Base-by-base conservation (phyloP, 2,888 invertebrate species). In the Caenorhabditis drosophilae region DNA sequence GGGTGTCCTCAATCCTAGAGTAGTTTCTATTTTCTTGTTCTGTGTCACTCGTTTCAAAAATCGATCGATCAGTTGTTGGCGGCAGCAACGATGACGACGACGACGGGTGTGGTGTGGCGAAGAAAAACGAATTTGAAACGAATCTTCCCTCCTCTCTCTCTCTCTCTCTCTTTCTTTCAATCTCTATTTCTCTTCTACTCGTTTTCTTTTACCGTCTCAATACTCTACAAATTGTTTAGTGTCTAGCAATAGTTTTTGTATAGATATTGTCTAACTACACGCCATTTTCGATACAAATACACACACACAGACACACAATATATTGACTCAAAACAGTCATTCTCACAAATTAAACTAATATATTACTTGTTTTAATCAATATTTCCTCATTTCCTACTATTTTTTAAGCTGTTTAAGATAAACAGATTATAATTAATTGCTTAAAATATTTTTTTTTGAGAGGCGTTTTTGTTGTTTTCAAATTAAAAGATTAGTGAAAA, bases 31-130 rank as follows among this genome's bases (percentile, higher is more conserved):
- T 16, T 25, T 23, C 23, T 22, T 23, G 25, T 25, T 42, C 42
- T 2, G 23, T 25, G 23, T 42, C 42, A 42, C 42, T 25, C 42
- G 12, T 25, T 38, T 34, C 54, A 51, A 45, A 44, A 61, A 56
- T 62, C 62, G 62, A 62, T 62, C 62, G 62, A 62, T 62, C 56
- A 62, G 51, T 56, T 35, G 40, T 38, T 31, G 31, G 31, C 7
- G 12, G 12, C n/a, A n/a, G n/a, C n/a, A n/a, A n/a, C n/a, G n/a
- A n/a, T n/a, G n/a, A n/a, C n/a, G n/a, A n/a, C n/a, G n/a, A n/a
- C n/a, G n/a, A n/a, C n/a, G n/a, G n/a, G n/a, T n/a, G n/a, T n/a
- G n/a, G n/a, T n/a, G n/a, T n/a, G n/a, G 31, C 54, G 59, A 48
- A 53, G 52, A 48, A 48, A 48, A 59, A 59, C 59, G 58, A 52